Evolutionary conservation across 37 sponge, comb jelly and placozoan species (phyloP).

Genomic region (Haliclona indistincta): DNA sequence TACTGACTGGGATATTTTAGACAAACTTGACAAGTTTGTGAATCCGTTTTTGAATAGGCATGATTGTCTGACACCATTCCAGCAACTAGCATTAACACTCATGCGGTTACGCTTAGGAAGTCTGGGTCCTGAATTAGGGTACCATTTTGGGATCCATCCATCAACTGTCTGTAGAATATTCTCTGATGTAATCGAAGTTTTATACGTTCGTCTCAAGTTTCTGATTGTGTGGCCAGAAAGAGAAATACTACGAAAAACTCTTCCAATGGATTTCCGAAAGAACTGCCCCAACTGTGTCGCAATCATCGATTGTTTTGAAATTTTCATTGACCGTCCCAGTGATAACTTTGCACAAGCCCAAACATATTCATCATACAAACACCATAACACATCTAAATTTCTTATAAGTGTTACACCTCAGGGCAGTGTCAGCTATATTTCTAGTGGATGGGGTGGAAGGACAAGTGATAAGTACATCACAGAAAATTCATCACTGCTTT

Average conservation of each 20-base stretch:
- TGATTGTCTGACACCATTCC: slow-evolving; percentile 24
- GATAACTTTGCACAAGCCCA: slow-evolving; percentile 51
- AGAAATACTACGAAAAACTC: slow-evolving; percentile 30
- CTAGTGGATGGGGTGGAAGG: slow-evolving; percentile 63
- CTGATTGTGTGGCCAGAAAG: slow-evolving; percentile 65
- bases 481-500: slow-evolving; percentile 40
- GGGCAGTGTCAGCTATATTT: slow-evolving; percentile 41
- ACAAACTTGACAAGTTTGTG: slow-evolving; percentile 4
- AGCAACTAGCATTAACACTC: slow-evolving; percentile 23
- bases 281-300: slow-evolving; percentile 36
- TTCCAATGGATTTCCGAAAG: slow-evolving; percentile 47
- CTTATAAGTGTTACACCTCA: slow-evolving; percentile 40
- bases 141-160: slow-evolving; percentile 4
- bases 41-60: neutral
- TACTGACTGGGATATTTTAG: neutral
- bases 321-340: slow-evolving; percentile 59
- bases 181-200: neutral
- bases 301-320: slow-evolving; percentile 51
- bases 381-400: slow-evolving; percentile 51
- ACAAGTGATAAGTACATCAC: slow-evolving; percentile 51
- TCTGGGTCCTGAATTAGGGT: slow-evolving; percentile 11
- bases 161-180: slow-evolving; percentile 44
- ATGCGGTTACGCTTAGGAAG: slow-evolving; percentile 31
- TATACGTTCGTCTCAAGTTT: slow-evolving; percentile 7
- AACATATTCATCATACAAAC: slow-evolving; percentile 67